Evolutionary conservation across 2,797 vertebrate species (phyloP), one percentile per base, ranked within the genome.

Genomic region (Molossus molossus): DNA sequence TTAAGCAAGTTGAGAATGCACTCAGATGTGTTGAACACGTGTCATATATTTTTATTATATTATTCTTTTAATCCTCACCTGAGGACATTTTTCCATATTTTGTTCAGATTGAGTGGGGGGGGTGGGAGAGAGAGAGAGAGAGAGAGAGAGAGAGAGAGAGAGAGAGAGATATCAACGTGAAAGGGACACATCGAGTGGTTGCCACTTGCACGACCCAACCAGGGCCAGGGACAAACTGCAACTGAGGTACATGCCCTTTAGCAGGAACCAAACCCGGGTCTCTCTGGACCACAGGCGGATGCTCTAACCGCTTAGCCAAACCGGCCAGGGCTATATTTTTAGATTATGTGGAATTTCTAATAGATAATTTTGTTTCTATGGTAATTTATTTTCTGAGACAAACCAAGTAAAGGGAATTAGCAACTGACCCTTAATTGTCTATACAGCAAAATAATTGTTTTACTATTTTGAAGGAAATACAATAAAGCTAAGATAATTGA

Each of bases 41-140:
- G 10, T 48, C 73, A 94, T 9, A 62, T 73, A 95, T 33, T 87
- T 93, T 94, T 96, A 77, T 70, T 33, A 84, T 88, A 60, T 64
- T 73, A 95, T 33, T 87, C 91, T 94, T 96, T 33, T 33, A 33
- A 33, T 33, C 33, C 33, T 33, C 33, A 33, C 33, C 33, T 33
- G 33, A 33, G 33, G 33, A 33, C 33, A 33, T 33, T 33, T 33
- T 33, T 33, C 33, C 33, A 33, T 33, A 33, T 33, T 33, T 33
- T 33, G 33, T 33, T 33, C 33, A 33, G 33, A 33, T 33, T 33
- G 33, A 33, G 33, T 33, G 33, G 33, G 33, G 3, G 33, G 33
- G 33, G n/a, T n/a, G n/a, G n/a, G n/a, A 33, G 33, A 3, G 33
- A 3, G 33, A 33, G 33, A 33, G 33, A 33, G 33, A 33, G 33